These are phyloP conservation scores for Pelvicachromis taeniatus DNA, from an alignment of 2,113 vertebrate species.

Conservation along the genomic window DNA sequence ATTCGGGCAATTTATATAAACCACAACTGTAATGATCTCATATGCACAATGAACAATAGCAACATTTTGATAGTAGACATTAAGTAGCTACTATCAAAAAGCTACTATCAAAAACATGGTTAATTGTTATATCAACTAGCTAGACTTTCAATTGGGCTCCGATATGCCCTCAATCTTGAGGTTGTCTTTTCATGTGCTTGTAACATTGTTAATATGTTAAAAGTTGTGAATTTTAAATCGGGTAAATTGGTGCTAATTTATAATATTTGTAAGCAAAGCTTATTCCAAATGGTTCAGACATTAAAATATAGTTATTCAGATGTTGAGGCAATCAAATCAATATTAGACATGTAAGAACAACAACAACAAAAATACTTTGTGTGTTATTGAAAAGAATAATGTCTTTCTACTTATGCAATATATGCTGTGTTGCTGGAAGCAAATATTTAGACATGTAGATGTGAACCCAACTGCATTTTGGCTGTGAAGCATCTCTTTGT, in stretches of 20 bases:
- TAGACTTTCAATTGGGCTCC: background rate
- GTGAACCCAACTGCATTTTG: constrained; percentile 40
- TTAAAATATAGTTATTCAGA: background rate
- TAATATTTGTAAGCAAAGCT: background rate
- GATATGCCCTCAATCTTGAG: background rate
- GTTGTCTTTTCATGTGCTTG: background rate
- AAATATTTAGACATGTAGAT: constrained; percentile 73
- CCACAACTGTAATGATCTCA: background rate
- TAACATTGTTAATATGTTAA: background rate
- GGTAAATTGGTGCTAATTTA: background rate
- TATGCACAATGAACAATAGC: background rate
- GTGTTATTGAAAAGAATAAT: constrained; percentile 16
- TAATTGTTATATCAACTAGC: background rate
- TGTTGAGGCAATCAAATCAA: background rate
- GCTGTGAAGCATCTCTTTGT: constrained; percentile 65
- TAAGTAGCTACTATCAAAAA: background rate
- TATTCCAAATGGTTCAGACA: background rate
- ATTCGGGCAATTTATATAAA: background rate
- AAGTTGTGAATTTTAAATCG: background rate
- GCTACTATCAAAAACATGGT: background rate
- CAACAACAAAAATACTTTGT: background rate
- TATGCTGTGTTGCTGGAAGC: constrained; percentile 41
- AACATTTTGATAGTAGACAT: background rate
- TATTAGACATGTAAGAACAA: background rate
- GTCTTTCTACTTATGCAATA: constrained; percentile 30